Base-by-base conservation (phyloP, 2,113 vertebrate species). In the Physeter macrocephalus region DNA sequence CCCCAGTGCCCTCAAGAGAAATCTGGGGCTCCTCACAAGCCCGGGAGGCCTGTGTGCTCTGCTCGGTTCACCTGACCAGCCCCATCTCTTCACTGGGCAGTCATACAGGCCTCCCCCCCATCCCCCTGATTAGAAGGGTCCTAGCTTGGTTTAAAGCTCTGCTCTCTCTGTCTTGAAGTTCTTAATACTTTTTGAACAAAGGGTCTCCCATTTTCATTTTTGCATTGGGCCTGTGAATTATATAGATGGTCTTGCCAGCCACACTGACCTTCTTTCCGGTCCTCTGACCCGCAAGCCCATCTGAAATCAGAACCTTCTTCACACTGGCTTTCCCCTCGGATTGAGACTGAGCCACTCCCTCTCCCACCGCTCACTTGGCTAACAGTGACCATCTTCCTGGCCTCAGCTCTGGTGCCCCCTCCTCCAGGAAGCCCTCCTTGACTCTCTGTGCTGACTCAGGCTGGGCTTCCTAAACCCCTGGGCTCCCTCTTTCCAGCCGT, bases 361-460 rank as follows among this genome's bases (percentile, higher is more conserved):
- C 34, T 6, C 8, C 59, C 59, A 34, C 2, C 23, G 1, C 5
- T 46, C 39, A 14, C 36, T 43, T 14, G 36, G 11, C 17, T 67
- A 15, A 21, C 39, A 9, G 6, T 17, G 64, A 23, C 83, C 14
- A 18, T 43, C 59, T 54, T 29, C 12, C 12, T n/a, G 46, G 23
- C 31, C 52, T 71, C 81, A 67, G 43, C 54, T 27, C 54, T 25
- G 27, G 12, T 34, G 21, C 29, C 39, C 20, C 15, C 49, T 93
- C 88, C 80, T 90, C 78, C 67, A 80, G 59, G 84, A 92, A 96
- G 62, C 41, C 93, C 54, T 83, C 88, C 85, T 29, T 21, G 90
- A 81, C 23, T 62, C 31, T 72, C 61, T 43, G 0, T 21, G 10
- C 86, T 31, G 46, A 87, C 15, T 21, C 57, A 14, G 72, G 25